phyloP scores from a whole-genome alignment of 2,888 invertebrate species.

The Sphaeridia pumilis region DNA sequence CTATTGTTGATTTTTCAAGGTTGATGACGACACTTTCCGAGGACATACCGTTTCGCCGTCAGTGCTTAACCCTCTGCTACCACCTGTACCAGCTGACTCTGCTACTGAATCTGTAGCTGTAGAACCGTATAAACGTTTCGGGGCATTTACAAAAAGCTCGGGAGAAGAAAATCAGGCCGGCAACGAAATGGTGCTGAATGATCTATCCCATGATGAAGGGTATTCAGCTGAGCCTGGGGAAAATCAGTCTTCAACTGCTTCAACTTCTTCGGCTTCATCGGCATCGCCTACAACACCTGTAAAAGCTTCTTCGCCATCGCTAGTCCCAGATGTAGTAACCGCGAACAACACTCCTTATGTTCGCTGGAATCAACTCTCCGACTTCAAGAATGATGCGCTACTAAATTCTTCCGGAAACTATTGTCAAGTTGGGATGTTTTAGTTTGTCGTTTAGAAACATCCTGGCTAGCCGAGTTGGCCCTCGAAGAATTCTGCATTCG shows the following conservation, averaged over 20 bases:
- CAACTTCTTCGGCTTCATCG: constrained; percentile 8
- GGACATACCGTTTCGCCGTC: constrained; percentile 12
- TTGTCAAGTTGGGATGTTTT: constrained; percentile 29
- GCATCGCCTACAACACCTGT: constrained; percentile 8
- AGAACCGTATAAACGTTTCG: constrained; percentile 21
- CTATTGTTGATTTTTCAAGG: too few species aligned
- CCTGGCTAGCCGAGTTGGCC: too few species aligned
- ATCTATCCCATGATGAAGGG: background rate
- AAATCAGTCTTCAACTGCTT: constrained; percentile 8
- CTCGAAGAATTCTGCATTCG: too few species aligned
- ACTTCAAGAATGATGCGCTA: constrained; percentile 27
- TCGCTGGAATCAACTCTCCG: constrained; percentile 29
- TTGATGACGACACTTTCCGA: too few species aligned
- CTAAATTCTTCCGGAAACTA: constrained; percentile 18
- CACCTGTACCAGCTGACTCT: background rate
- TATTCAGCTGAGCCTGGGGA: constrained; percentile 4
- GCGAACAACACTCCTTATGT: constrained; percentile 26
- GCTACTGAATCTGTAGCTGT: background rate
- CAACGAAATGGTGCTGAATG: background rate
- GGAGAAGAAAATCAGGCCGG: background rate
- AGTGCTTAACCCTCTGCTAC: constrained; percentile 25
- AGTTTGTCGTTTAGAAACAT: too few species aligned
- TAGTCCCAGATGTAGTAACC: constrained; percentile 16
- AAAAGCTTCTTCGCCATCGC: constrained; percentile 7
- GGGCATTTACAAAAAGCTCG: constrained; percentile 18